Conservation (phyloP, 35 echinoderm and acorn worm genomes). For the Apostichopus californicus region DNA sequence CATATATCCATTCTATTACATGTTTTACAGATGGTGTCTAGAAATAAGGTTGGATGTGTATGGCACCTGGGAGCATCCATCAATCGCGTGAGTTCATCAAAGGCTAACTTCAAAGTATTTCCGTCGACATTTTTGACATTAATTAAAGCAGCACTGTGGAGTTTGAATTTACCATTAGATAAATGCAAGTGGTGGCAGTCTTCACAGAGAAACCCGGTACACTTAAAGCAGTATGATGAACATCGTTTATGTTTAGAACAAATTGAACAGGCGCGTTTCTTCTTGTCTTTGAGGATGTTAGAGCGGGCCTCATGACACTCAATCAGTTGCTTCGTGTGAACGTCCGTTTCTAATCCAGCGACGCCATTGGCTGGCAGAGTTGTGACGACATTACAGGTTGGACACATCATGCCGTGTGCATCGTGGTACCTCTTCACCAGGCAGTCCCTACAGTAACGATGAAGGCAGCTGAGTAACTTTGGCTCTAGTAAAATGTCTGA, state of each 20-base stretch:
- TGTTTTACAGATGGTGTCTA: constrained; percentile 15
- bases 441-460: constrained; percentile 35
- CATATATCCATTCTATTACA: constrained; percentile 29
- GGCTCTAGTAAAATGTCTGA: neutral
- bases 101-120: constrained; percentile 15
- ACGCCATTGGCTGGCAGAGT: neutral
- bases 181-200: constrained; percentile 33
- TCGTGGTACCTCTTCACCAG: neutral
- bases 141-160: constrained; percentile 30
- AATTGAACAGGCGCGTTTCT: constrained; percentile 7
- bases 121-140: constrained; percentile 53
- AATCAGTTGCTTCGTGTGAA: constrained; percentile 36
- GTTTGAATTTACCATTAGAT: neutral
- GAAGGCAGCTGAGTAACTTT: constrained; percentile 19
- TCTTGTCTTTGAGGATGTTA: constrained; percentile 39
- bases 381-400: constrained; percentile 16
- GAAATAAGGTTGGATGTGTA: constrained; percentile 3
- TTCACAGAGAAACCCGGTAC: constrained; percentile 21
- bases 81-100: constrained; percentile 22
- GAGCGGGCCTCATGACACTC: constrained; percentile 9
- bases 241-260: neutral
- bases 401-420: neutral
- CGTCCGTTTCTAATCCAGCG: constrained; percentile 30
- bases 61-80: constrained; percentile 51
- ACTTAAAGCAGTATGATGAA: constrained; percentile 49